Conservation (phyloP, 2,113 vertebrate species). For the Pachycephala philippinensis region DNA sequence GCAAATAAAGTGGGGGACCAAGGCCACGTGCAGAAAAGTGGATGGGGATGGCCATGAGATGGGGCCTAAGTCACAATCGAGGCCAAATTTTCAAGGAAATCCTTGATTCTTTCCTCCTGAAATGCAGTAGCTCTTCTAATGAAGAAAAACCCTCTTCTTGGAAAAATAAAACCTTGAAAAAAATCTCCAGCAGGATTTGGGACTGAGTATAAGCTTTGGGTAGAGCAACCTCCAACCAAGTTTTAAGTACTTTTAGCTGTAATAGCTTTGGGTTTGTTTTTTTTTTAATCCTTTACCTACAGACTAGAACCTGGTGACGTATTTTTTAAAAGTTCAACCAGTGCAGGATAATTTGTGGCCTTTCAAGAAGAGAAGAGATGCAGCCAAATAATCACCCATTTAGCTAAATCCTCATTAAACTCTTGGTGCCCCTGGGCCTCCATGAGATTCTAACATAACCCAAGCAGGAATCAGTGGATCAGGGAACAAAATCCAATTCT, state of each 20-base stretch:
- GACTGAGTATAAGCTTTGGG: background rate
- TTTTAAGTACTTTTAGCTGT: background rate
- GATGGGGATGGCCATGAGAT: background rate
- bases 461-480: background rate
- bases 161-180: background rate
- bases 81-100: background rate
- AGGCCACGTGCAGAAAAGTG: fast-evolving
- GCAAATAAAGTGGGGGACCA: background rate
- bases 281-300: background rate
- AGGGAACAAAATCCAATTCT: background rate
- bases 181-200: background rate
- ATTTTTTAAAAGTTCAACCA: background rate
- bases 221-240: background rate
- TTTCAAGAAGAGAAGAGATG: background rate
- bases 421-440: background rate
- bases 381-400: background rate
- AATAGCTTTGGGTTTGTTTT: too few species aligned
- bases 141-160: background rate
- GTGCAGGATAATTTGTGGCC: background rate
- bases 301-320: background rate
- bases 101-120: background rate
- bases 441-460: background rate
- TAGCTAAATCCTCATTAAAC: constrained; percentile 12
- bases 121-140: background rate
- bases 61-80: background rate